These are phyloP conservation scores for Dunckerocampus dactyliophorus DNA, from an alignment of 2,113 vertebrate genomes.

Conservation along the genomic window DNA sequence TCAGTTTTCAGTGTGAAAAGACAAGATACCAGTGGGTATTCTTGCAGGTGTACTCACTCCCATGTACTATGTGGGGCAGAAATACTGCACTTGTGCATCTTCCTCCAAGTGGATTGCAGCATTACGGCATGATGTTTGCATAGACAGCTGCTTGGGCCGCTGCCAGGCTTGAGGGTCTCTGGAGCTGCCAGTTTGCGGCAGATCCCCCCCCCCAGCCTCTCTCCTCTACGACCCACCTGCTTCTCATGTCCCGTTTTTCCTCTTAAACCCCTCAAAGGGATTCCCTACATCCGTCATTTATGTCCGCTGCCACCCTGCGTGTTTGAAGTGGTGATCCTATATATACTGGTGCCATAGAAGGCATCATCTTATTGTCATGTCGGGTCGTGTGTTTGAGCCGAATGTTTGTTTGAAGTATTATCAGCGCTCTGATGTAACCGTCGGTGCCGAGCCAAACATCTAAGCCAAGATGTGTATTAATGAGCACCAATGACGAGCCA, in stretches of 20 bases:
- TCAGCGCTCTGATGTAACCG: constrained; percentile 22
- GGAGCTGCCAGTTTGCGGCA: constrained; percentile 56
- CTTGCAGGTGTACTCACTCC: constrained; percentile 22
- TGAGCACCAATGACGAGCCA: constrained; percentile 20
- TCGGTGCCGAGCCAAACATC: constrained; percentile 28
- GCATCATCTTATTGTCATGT: constrained; percentile 44
- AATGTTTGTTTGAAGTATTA: constrained; percentile 59
- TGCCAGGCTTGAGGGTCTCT: constrained; percentile 36
- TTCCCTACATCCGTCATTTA: constrained; percentile 57
- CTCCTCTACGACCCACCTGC: constrained; percentile 56
- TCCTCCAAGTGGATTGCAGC: constrained; percentile 58
- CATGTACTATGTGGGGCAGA: neutral
- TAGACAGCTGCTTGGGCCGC: constrained; percentile 61
- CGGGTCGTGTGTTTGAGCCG: constrained; percentile 35
- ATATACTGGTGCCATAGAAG: constrained; percentile 53
- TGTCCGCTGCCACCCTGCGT: constrained; percentile 38
- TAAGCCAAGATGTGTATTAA: constrained; percentile 20
- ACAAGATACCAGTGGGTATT: too few species aligned
- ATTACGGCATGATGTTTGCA: constrained; percentile 58
- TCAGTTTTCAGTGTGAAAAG: too few species aligned
- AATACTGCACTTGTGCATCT: neutral
- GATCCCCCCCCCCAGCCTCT: constrained; percentile 27
- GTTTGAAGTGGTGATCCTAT: constrained; percentile 65
- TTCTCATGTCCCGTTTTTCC: constrained; percentile 56
- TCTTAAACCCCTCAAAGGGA: constrained; percentile 68